Conservation (phyloP, 2,113 vertebrate genomes). For the Coturnix japonica region DNA sequence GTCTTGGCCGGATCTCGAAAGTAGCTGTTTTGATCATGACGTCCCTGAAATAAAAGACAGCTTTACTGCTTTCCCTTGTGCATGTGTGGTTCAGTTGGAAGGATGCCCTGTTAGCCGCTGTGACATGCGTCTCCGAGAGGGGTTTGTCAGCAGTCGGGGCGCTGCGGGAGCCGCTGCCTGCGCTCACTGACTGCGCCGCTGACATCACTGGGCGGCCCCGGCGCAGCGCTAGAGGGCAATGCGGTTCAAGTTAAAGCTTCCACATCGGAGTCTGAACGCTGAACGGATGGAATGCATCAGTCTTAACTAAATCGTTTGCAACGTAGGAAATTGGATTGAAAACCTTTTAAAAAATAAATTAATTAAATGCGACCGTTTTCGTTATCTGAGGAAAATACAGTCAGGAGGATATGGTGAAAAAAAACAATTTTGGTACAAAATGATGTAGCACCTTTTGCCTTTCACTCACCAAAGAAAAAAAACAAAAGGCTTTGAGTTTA, state of each 20-base stretch:
- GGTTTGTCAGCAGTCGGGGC: conserved; percentile 48
- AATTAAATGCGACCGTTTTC: neutral
- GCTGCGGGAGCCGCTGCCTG: neutral
- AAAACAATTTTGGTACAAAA: neutral
- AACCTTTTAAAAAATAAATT: neutral
- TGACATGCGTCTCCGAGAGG: conserved; percentile 45
- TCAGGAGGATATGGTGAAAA: neutral
- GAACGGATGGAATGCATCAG: neutral
- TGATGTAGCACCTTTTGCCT: neutral
- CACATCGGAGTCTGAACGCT: neutral
- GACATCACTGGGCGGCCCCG: conserved; percentile 73
- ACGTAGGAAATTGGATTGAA: neutral
- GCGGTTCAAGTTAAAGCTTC: conserved; percentile 50
- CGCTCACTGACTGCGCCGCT: conserved; percentile 32
- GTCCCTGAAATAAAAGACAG: conserved; percentile 26
- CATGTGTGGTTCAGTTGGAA: conserved; percentile 33
- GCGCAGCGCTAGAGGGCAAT: conserved; percentile 77
- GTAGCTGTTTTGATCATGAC: neutral
- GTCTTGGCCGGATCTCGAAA: neutral
- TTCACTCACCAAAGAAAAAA: neutral
- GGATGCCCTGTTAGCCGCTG: conserved; percentile 23
- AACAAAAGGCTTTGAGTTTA: neutral
- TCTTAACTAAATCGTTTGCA: neutral
- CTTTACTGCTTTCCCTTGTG: neutral
- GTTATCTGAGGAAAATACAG: neutral